These are phyloP conservation scores for Emydoidea blandingii DNA, from an alignment of 2,797 vertebrate species.

Conservation along the genomic window DNA sequence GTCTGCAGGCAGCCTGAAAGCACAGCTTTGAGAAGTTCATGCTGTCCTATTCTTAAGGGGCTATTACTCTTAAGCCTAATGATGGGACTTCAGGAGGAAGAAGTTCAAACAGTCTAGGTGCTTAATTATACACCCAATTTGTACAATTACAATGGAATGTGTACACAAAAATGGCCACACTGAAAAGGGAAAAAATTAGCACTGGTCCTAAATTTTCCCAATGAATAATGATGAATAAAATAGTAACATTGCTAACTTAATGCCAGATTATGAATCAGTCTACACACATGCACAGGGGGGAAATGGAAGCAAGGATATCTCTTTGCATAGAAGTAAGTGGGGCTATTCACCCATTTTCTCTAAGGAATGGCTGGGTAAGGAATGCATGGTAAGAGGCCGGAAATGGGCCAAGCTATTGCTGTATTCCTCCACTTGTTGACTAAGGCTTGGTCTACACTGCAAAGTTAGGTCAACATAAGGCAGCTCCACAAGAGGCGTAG, in stretches of 20 bases:
- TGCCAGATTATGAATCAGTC: background rate
- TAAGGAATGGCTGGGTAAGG: background rate
- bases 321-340: background rate
- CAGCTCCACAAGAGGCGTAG: too few relatives aligned
- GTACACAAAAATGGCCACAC: background rate
- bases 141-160: background rate
- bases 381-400: background rate
- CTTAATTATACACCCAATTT: background rate
- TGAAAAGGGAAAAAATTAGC: background rate
- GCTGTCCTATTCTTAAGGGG: background rate
- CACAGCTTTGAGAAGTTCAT: background rate
- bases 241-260: background rate
- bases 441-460: too few relatives aligned
- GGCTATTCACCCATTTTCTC: background rate
- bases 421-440: background rate
- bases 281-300: background rate
- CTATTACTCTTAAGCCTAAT: background rate
- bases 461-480: too few relatives aligned
- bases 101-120: background rate
- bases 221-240: background rate
- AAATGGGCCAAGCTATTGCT: background rate
- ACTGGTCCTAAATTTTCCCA: background rate
- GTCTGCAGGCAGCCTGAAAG: background rate
- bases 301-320: too few relatives aligned
- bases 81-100: too few relatives aligned